Evolutionary conservation across 2,888 invertebrate species (phyloP), one percentile per base, ranked within the genome.

Genomic region (Eustalomyia histrio): DNA sequence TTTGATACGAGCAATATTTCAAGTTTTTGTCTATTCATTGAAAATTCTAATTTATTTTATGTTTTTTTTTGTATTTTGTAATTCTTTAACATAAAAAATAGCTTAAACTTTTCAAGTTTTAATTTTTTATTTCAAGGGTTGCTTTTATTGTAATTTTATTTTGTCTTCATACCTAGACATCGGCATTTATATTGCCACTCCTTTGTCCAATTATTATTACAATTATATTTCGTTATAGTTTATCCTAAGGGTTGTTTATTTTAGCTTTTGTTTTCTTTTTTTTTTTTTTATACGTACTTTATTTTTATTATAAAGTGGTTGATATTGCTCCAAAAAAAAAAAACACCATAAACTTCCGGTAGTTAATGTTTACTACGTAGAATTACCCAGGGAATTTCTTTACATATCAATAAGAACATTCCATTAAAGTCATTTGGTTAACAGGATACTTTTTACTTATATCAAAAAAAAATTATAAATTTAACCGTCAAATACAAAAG

Each of bases 161-260:
- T 29, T 69, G 10, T 58, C 50, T 57, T 14, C 21, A n/a, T 55
- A 18, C n/a, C 43, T 61, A 35, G 64, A 64, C 55, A 43, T 24
- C 65, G 53, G 52, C n/a, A 50, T 29, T 69, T 53, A n/a, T 53
- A 17, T 55, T 12, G 71, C 24, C 80, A 71, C 71, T 71, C 75
- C 80, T 67, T 65, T 71, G 53, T 63, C 47, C 43, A 16, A 73
- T 58, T 67, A 68, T 61, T 63, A 50, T 53, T 57, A 29, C 43
- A 68, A 43, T 50, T 21, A 63, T 55, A 29, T 71, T 74, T 64
- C 39, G 47, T 65, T 69, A 29, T 58, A 73, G 33, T 71, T 64
- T 24, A 21, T 16, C 65, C 8, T 53, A 69, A 39, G 74, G 74
- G 79, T 79, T 53, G 69, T 47, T 29, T 74, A 10, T 14, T 21